Percentiles rank a stretch among this genome's conserved stretches.
phyloP scores from a whole-genome alignment of 2,888 invertebrate species.

The Andrena flavipes region DNA sequence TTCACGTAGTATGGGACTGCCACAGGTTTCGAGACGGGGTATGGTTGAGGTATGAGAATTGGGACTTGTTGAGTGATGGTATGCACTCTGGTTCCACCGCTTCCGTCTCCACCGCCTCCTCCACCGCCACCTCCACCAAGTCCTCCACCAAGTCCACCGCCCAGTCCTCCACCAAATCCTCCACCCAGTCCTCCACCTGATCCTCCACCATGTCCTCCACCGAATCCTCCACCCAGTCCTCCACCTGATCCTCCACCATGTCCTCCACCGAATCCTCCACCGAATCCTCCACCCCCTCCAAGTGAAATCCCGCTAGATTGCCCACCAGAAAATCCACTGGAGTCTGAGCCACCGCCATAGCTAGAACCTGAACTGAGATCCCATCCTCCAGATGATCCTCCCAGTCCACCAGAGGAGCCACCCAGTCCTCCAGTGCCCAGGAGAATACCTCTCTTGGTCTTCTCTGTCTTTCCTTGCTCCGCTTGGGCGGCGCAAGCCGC shows the following conservation, averaged over 20 bases:
- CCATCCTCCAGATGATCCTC: constrained; percentile 13
- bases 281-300: constrained; percentile 13
- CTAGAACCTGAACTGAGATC: constrained; percentile 13
- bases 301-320: constrained; percentile 1
- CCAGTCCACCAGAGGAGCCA: constrained; percentile 6
- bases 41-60: constrained; percentile 10
- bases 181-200: background rate
- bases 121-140: background rate
- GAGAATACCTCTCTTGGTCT: constrained; percentile 73
- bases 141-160: background rate
- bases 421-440: constrained; percentile 43
- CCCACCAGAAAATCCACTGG: constrained; percentile 15
- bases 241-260: background rate
- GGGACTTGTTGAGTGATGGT: constrained; percentile 72
- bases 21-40: constrained; percentile 22
- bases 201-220: background rate
- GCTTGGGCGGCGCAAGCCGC: constrained; percentile 59
- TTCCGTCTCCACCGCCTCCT: constrained; percentile 34
- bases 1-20: constrained; percentile 7
- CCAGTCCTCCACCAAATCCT: background rate
- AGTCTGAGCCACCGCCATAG: background rate
- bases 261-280: constrained; percentile 9
- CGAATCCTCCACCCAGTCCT: background rate
- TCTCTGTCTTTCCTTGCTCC: constrained; percentile 63
- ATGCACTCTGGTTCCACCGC: constrained; percentile 45